Conservation (phyloP, 2,797 vertebrate species). For the Psittacula echo region DNA sequence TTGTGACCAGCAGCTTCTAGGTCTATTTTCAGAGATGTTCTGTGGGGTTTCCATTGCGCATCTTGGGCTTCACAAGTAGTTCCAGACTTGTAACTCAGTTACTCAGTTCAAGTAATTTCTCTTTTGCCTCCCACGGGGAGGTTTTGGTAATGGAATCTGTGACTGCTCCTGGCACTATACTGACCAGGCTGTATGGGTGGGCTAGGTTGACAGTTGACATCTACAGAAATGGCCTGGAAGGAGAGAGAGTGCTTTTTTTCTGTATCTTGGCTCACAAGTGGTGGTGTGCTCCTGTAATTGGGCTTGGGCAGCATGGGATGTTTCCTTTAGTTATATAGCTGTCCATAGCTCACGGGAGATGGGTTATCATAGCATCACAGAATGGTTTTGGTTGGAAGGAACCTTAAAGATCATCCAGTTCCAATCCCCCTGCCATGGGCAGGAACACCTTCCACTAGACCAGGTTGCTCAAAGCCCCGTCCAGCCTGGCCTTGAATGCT, state of each 20-base stretch:
- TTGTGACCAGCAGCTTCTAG: neutral
- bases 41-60: rapidly evolving
- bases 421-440: neutral
- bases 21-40: neutral
- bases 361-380: neutral
- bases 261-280: neutral
- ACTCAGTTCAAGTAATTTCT: neutral
- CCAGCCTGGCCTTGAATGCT: neutral
- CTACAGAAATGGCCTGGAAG: neutral
- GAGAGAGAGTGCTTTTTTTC: neutral
- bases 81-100: neutral
- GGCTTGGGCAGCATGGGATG: neutral
- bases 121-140: neutral
- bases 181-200: neutral
- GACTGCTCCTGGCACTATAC: neutral
- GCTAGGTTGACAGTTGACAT: neutral
- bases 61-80: neutral
- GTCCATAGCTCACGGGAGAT: rapidly evolving
- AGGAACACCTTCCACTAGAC: neutral
- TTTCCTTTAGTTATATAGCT: neutral
- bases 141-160: neutral
- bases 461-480: neutral
- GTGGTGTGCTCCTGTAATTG: neutral
- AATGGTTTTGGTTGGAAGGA: neutral
- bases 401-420: neutral